These are phyloP conservation scores for Beris chalybata DNA, from an alignment of 2,888 invertebrate genomes.

Conservation along the genomic window DNA sequence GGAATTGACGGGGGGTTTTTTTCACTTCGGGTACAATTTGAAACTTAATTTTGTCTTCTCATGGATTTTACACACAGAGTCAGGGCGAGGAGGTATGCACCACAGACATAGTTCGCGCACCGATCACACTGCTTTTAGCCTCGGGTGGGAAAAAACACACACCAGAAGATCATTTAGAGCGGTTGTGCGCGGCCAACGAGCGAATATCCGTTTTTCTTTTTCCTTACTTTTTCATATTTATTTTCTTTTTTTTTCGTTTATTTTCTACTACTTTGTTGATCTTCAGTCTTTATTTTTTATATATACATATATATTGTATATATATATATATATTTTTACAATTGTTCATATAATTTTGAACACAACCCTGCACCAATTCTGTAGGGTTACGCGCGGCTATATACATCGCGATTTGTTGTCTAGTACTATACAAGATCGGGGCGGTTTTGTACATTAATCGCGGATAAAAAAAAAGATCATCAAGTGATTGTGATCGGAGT, in stretches of 20 bases:
- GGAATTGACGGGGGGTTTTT: neutral
- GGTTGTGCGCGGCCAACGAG: slow-evolving; percentile 50
- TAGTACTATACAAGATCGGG: too few species aligned
- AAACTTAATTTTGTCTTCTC: slow-evolving; percentile 19
- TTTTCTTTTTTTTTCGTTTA: slow-evolving; percentile 5
- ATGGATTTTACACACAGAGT: neutral
- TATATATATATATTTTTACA: too few species aligned
- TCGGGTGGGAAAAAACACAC: slow-evolving; percentile 18
- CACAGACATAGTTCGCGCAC: neutral
- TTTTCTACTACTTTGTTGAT: neutral
- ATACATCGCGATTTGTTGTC: too few species aligned
- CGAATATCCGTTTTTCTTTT: slow-evolving; percentile 38
- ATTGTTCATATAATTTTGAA: too few species aligned
- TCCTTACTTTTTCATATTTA: neutral
- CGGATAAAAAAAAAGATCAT: too few species aligned
- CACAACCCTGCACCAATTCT: too few species aligned
- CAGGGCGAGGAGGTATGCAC: neutral
- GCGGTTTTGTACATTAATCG: too few species aligned
- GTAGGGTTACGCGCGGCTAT: too few species aligned
- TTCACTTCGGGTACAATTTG: neutral
- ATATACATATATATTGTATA: too few species aligned
- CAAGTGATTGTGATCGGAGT: too few species aligned
- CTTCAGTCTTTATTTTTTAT: too few species aligned
- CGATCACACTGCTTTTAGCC: neutral
- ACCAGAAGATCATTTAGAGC: slow-evolving; percentile 51